Base-by-base conservation (phyloP, 2,888 invertebrate species). In the Zelleria hepariella region DNA sequence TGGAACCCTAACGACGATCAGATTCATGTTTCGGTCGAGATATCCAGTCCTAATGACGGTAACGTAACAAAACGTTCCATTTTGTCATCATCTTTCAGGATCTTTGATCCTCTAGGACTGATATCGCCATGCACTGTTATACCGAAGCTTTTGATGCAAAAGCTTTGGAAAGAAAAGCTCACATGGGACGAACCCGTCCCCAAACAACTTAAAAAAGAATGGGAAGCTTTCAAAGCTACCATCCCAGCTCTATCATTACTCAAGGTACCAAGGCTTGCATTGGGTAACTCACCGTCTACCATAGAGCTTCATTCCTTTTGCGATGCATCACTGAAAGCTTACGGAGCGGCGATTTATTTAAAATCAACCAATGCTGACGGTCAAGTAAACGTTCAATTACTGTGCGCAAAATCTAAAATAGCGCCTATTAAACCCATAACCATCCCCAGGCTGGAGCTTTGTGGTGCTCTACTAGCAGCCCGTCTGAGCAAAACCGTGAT, bases 1-100 rank as follows among this genome's bases (percentile, higher is more conserved):
- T 68, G 68, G 68, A 57, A 55, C 42, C 64, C 66, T 18, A 24
- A 52, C 6, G 26, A 51, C 0, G 67, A 70, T 56, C 25, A 21
- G 5, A 58, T 66, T 10, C 60, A 60, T 23, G 64, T 67, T 58
- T 27, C 62, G 48, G 55, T 61, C 1, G n/a, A 61, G 2, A 51
- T 57, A n/a, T 15, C 47, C 10, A 54, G 8, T 18, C 7, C 42
- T 0, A 23, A 55, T 21, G 18, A 21, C 21, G 24, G 25, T 1
- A 47, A 42, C 8, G 20, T 64, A 8, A 66, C 63, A 0, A 66
- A 68, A 20, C 55, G 66, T n/a, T 51, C 24, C 0, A 63, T 59
- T 15, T 42, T 59, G 15, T 53, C 53, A 3, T 5, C 27, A 23
- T 42, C 47, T 1, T 55, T 20, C 18, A 23, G 25, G n/a, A 42